Evolutionary conservation across 23 tunicate species (phyloP), one percentile per base, ranked within the genome.

Genomic region (Trididemnum clinides): DNA sequence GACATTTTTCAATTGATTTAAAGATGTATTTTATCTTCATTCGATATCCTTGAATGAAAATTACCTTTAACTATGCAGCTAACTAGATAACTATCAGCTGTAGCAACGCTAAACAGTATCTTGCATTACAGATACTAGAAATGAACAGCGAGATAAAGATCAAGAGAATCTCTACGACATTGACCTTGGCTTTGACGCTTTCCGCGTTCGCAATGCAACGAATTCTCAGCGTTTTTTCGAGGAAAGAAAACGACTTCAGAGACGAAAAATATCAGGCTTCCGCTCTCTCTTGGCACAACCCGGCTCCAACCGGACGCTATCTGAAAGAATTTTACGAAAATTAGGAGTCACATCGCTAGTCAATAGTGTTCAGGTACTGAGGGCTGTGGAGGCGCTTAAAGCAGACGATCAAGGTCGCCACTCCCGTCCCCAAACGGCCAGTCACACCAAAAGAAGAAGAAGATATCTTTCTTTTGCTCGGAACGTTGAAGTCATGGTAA

Each of bases 401-500:
- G 7, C 37, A 6, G 37, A 3, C 7, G 5, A 29, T 32, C n/a
- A 31, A 4, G 6, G 10, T 5, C 20, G 22, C 5, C 15, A 10
- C 15, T 44, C 54, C 12, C 23, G 69, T 12, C 21, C 21, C 21
- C 19, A 29, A 6, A 20, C 6, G 10, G n/a, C 10, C 6, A 15
- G 15, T 10, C 54, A 44, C 12, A 31, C 6, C 19, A 66, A 66
- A 32, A 66, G 80, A 26, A 85, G 58, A 64, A 94, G 90, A 64
- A 85, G 98, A 44, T 85, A 94, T 66, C 59, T 86, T 1, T 86
- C 91, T 0, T 82, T 85, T 36, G 85, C 91, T 0, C 72, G 91
- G n/a, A 89, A 85, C 31, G 94, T 94, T 0, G 98, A 94, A 65
- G 94, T 89, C 59, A 94, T 94, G 98, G 90, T 94, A 26, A 94